Evolutionary conservation across 2,797 vertebrate species (phyloP).

Genomic region (Neostethus bicornis): DNA sequence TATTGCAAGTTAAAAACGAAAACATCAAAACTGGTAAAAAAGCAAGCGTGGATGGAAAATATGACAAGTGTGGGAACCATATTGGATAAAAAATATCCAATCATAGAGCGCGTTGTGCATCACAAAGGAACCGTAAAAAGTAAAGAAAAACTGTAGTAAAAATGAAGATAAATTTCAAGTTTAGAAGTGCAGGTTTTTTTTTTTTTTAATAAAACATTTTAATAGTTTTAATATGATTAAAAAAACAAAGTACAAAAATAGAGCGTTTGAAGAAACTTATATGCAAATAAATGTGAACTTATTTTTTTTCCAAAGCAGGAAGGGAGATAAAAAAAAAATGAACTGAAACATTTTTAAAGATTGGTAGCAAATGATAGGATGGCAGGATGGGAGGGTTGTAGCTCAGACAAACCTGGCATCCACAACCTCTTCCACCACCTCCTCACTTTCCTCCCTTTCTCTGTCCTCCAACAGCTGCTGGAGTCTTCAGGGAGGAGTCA

Average conservation of each 20-base stretch:
- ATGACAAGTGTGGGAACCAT: conserved; percentile 14
- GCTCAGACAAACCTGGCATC: conserved; percentile 91
- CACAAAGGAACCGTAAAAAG: conserved; percentile 9
- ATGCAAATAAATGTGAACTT: neutral
- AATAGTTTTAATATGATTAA: too few relatives aligned
- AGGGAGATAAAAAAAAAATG: too few relatives aligned
- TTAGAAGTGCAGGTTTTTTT: too few relatives aligned
- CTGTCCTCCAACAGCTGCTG: conserved; percentile 94
- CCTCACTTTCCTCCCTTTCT: conserved; percentile 85
- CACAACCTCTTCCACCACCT: conserved; percentile 85
- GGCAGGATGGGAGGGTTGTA: conserved; percentile 59
- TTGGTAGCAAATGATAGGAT: conserved; percentile 45
- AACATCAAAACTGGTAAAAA: conserved; percentile 23
- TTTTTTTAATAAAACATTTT: too few relatives aligned
- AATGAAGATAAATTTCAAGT: conserved; percentile 18
- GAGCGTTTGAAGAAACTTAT: neutral
- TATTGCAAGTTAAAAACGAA: neutral
- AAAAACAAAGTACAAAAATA: neutral
- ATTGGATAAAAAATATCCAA: conserved; percentile 57
- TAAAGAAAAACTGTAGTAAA: conserved; percentile 9
- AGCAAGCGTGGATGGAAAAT: conserved; percentile 23
- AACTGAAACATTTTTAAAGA: conserved; percentile 57
- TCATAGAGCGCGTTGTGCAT: neutral
- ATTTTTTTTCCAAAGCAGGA: too few relatives aligned
- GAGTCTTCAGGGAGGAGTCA: conserved; percentile 92